These are phyloP conservation scores for Peromyscus leucopus DNA, from an alignment of 2,113 vertebrate genomes.

Conservation along the genomic window DNA sequence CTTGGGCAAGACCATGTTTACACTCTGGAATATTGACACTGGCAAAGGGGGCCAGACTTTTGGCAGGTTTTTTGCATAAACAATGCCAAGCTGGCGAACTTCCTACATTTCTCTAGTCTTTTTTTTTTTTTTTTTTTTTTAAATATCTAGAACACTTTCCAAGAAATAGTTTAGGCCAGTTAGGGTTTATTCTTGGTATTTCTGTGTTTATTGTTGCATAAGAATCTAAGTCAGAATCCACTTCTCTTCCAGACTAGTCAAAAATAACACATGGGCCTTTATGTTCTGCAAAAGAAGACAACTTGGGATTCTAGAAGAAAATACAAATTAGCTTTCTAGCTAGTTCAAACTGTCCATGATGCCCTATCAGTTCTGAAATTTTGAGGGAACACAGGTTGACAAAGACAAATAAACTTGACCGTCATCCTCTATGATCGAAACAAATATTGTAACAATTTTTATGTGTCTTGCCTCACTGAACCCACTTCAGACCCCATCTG, in stretches of 20 bases:
- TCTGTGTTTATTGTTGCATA: conserved; percentile 56
- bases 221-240: conserved; percentile 49
- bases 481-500: background rate
- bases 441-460: background rate
- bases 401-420: background rate
- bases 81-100: conserved; percentile 78
- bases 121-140: conserved; percentile 65
- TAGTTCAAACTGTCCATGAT: background rate
- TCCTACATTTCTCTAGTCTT: conserved; percentile 75
- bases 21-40: conserved; percentile 72
- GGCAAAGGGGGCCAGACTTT: conserved; percentile 74
- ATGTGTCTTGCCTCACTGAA: background rate
- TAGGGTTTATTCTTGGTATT: conserved; percentile 74
- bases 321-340: background rate
- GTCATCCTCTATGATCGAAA: background rate
- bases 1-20: conserved; percentile 71
- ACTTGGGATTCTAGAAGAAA: conserved; percentile 23
- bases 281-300: background rate
- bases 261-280: conserved; percentile 1
- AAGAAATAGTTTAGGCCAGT: conserved; percentile 78
- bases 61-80: conserved; percentile 75
- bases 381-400: background rate
- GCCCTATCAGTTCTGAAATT: background rate
- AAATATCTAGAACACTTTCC: conserved; percentile 82
- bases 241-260: conserved; percentile 26